phyloP scores from a whole-genome alignment of 2,888 invertebrate genomes.

The Lycophotia porphyrea region DNA sequence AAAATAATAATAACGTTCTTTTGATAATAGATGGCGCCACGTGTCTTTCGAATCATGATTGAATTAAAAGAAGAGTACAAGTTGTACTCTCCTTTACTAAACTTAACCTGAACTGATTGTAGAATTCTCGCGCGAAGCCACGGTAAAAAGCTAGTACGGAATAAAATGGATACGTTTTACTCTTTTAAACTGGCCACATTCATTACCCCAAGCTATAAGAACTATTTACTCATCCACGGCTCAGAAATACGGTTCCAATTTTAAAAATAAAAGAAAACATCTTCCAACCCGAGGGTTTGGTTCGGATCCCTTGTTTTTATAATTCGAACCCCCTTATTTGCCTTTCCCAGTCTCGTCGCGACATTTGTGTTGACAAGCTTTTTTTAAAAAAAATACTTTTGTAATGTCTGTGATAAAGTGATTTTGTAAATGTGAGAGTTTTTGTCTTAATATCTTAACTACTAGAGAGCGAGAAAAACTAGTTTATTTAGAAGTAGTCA shows the following conservation, averaged over 20 bases:
- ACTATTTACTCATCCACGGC: slow-evolving; percentile 38
- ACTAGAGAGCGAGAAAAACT: not conserved
- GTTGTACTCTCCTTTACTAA: no score
- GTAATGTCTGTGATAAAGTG: slow-evolving; percentile 36
- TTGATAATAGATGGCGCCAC: no score
- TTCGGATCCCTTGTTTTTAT: slow-evolving; percentile 81
- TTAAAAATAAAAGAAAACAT: slow-evolving; percentile 69
- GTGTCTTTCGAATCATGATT: no score
- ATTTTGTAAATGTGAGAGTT: slow-evolving; percentile 34
- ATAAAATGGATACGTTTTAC: not conserved
- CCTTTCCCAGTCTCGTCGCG: slow-evolving; percentile 81
- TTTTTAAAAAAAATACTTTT: slow-evolving; percentile 47
- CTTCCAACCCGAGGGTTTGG: slow-evolving; percentile 67
- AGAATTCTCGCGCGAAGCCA: no score
- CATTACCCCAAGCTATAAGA: slow-evolving; percentile 2
- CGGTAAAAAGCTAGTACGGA: no score
- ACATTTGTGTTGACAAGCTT: slow-evolving; percentile 55
- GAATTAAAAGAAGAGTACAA: no score
- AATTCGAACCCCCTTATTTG: slow-evolving; percentile 82
- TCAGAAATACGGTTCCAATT: slow-evolving; percentile 52
- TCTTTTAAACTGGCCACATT: slow-evolving; percentile 4
- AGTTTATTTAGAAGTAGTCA: not conserved
- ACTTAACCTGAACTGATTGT: no score
- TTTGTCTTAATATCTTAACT: not conserved
- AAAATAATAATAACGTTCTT: no score